These are phyloP conservation scores for Caenorhabditis becei DNA, from an alignment of 2,888 invertebrate genomes.

Conservation along the genomic window DNA sequence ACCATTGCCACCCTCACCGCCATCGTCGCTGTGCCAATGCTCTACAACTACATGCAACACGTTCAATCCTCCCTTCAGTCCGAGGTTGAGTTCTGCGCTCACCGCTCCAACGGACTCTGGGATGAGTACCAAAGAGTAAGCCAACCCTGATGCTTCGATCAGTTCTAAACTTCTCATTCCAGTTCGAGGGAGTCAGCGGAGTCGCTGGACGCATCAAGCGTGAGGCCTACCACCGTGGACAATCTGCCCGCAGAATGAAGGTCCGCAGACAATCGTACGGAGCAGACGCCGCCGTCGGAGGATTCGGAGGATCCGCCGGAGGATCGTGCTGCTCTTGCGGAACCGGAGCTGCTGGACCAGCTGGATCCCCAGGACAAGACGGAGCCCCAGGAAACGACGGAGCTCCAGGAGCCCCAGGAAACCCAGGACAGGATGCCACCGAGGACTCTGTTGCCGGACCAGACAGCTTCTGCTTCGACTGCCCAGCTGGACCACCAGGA, in stretches of 20 bases:
- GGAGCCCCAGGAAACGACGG: constrained; percentile 71
- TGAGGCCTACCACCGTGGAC: constrained; percentile 57
- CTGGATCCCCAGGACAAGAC: constrained; percentile 68
- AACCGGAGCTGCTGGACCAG: constrained; percentile 67
- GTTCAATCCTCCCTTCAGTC: constrained; percentile 73
- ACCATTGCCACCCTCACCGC: constrained; percentile 74
- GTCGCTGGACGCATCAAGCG: constrained; percentile 64
- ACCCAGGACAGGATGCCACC: constrained; percentile 66
- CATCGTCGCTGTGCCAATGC: constrained; percentile 74
- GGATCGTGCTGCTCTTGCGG: constrained; percentile 67
- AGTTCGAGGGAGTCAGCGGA: constrained; percentile 64
- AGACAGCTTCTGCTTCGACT: constrained; percentile 71
- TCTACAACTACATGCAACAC: constrained; percentile 76
- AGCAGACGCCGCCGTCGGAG: constrained; percentile 56
- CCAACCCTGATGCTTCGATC: not conserved
- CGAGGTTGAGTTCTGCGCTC: constrained; percentile 73
- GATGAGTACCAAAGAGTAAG: constrained; percentile 70
- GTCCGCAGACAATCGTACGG: constrained; percentile 62
- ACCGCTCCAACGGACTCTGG: constrained; percentile 74
- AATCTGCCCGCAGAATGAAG: constrained; percentile 36
- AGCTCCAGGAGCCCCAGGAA: constrained; percentile 67
- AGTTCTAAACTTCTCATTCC: constrained; percentile 8
- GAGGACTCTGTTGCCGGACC: constrained; percentile 54
- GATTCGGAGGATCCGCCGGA: constrained; percentile 53
- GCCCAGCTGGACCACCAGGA: constrained; percentile 69